Evolutionary conservation across 2,888 invertebrate genomes (phyloP), one percentile per base, ranked within the genome.

Genomic region (Graphium colonna): DNA sequence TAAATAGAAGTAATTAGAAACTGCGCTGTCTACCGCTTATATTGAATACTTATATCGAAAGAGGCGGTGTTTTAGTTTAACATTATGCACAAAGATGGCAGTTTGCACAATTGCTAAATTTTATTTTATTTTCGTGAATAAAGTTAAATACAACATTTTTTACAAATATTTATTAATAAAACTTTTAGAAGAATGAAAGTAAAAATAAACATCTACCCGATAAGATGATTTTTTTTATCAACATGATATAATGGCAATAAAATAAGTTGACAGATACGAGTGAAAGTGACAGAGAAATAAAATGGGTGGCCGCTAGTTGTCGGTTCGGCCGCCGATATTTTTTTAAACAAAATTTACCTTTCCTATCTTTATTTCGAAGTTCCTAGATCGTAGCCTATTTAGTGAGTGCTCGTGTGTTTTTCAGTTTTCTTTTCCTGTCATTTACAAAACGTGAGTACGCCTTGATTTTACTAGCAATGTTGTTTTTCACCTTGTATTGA

Each of bases 401-500:
- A 62, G 61, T 60, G 56, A 46, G 60, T 62, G 62, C 61, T 52
- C 51, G 58, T 46, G 49, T 59, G 54, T 61, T 57, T 55, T 62
- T 67, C 59, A 53, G 40, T 73, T 67, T 69, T 57, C 60, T 57
- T 71, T 70, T 67, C 68, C 72, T 68, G 69, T 71, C 58, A 67
- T 44, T 43, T 57, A 56, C 63, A 58, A 56, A 60, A 66, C 68
- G 84, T 83, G 65, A 83, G 84, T 84, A 77, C 60, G 53, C 47
- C 28, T 51, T 46, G 18, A 68, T 59, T 70, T 77, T 70, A 61
- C 55, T 48, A 61, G 62, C 62, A 60, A 60, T 62, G 53, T 43
- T 63, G 55, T 61, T 64, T 61, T 67, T 62, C 66, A 66, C 63
- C 63, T 72, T 69, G 73, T 86, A 87, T 87, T 77, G 86, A 87